Evolutionary conservation across 2,113 vertebrate genomes (phyloP), one percentile per base, ranked within the genome.

Genomic region (Dolichallabes microphthalmus): DNA sequence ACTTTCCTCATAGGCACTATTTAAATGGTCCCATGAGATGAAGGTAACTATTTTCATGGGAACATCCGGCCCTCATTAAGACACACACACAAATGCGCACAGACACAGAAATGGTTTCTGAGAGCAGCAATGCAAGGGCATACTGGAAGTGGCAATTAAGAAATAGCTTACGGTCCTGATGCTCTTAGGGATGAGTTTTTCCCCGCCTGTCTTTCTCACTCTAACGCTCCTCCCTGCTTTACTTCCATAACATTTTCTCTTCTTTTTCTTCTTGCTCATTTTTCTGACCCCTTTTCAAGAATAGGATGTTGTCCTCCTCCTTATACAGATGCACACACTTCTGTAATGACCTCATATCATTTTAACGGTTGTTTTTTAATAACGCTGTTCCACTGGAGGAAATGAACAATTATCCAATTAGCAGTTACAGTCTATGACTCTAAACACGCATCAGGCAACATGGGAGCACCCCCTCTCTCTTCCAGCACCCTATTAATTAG

Each of bases 391-490:
- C 83, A n/a, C 85, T 27, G 39, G 60, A 75, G 86, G 71, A 82
- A 83, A 80, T 79, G 9, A 83, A 69, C 75, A 63, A 86, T 86
- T 76, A 85, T 73, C 82, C 79, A 85, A 82, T 87, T 87, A 85
- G 66, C 75, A 80, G 64, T 86, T 83, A 52, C 45, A 15, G 39
- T 27, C 25, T 52, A 6, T 74, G 22, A 74, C 71, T 74, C 71
- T 80, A 53, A 76, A 75, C 81, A 80, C 81, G 57, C 77, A 86
- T 60, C 77, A 83, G 85, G 17, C 66, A 84, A 58, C 81, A 52
- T 66, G 71, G 71, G 25, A 27, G 14, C 73, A 75, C 25, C 50
- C 2, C 25, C 2, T 25, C 53, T 53, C n/a, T 17, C 45, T 53
- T 53, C 50, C 14, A 76, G 12, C 71, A 45, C 35, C 35, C 50